Conservation (phyloP, 2,888 invertebrate species). For the Ecdyonurus torrentis region DNA sequence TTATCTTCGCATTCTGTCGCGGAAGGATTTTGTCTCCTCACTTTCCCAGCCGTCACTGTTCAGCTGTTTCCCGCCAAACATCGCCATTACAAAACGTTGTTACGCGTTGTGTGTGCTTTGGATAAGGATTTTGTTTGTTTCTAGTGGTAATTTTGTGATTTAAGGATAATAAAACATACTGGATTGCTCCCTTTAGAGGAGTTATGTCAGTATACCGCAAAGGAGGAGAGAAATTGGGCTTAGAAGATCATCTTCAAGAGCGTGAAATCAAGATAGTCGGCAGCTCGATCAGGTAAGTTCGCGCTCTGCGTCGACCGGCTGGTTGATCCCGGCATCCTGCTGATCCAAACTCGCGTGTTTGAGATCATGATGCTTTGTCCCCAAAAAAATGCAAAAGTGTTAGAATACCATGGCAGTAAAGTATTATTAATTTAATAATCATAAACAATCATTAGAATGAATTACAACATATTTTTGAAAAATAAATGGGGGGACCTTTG, state of each 20-base stretch:
- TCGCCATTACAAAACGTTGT: conserved; percentile 41
- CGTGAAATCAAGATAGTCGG: conserved; percentile 28
- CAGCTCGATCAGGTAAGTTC: conserved; percentile 30
- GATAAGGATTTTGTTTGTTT: conserved; percentile 6
- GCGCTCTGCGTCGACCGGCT: not conserved
- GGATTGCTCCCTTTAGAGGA: conserved; percentile 6
- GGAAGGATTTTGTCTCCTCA: conserved; percentile 5
- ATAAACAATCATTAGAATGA: too few species aligned
- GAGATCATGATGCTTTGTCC: not conserved
- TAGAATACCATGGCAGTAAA: too few species aligned
- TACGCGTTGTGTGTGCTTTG: conserved; percentile 7
- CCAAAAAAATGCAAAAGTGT: too few species aligned
- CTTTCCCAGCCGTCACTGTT: conserved; percentile 24
- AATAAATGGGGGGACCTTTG: not conserved
- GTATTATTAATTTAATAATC: too few species aligned
- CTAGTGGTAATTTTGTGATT: conserved; percentile 9
- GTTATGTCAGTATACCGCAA: conserved; percentile 37
- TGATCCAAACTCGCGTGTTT: not conserved
- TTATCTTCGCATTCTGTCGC: conserved; percentile 5
- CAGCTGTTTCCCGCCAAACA: conserved; percentile 55
- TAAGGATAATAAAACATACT: conserved; percentile 5
- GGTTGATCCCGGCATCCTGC: not conserved
- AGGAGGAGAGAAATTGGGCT: conserved; percentile 33
- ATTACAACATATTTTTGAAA: too few species aligned
- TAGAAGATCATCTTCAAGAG: conserved; percentile 33